These are phyloP conservation scores for Enteromius argenteus DNA, from an alignment of 2,797 vertebrate species.

Conservation along the genomic window DNA sequence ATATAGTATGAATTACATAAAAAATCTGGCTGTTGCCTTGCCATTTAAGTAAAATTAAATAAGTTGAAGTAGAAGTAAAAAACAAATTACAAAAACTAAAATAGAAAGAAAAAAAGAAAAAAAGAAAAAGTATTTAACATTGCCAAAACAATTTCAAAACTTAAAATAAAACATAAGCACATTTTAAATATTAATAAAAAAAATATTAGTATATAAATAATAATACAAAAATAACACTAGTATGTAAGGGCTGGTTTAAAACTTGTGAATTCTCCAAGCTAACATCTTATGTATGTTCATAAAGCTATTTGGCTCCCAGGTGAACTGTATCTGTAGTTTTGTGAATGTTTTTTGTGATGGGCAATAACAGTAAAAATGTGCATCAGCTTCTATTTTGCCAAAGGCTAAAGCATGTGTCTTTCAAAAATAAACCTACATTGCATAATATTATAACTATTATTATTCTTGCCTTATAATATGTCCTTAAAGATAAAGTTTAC, in stretches of 20 bases:
- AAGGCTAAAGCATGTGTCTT: background rate
- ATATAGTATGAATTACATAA: background rate
- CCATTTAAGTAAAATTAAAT: background rate
- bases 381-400: background rate
- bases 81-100: background rate
- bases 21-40: background rate
- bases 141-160: background rate
- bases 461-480: background rate
- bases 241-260: background rate
- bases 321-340: background rate
- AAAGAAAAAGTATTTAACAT: background rate
- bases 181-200: background rate
- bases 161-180: background rate
- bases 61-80: background rate
- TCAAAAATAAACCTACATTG: background rate
- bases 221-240: background rate
- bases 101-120: background rate
- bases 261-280: background rate
- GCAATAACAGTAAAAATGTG: background rate
- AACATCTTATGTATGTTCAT: background rate
- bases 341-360: background rate
- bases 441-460: background rate
- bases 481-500: background rate
- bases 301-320: background rate
- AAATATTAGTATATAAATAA: background rate